A percentile compares a stretch with the other conserved stretches of the same genome.
phyloP scores from a whole-genome alignment of 2,888 invertebrate genomes.

The Cosmopolites sordidus region DNA sequence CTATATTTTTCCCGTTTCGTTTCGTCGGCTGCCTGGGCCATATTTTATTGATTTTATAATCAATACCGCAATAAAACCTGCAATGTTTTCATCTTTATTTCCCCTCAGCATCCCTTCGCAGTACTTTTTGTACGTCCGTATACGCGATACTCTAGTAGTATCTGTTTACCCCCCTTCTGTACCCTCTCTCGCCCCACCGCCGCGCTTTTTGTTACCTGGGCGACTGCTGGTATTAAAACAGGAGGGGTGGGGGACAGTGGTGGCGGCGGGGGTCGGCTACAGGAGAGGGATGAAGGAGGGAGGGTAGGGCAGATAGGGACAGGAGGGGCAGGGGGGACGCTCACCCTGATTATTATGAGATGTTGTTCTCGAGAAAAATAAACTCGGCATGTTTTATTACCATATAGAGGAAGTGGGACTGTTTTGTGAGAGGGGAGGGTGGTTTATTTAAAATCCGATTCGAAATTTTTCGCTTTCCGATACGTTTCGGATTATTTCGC shows the following conservation, averaged over 20 bases:
- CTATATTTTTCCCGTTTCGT: constrained; percentile 50
- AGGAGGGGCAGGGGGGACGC: neutral
- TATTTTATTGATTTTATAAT: constrained; percentile 54
- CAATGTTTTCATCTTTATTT: constrained; percentile 53
- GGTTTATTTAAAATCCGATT: constrained; percentile 1
- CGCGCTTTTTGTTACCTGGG: constrained; percentile 27
- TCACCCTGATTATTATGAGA: constrained; percentile 18
- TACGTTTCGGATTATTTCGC: neutral
- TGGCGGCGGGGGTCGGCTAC: too few relatives aligned
- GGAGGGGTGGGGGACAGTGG: neutral
- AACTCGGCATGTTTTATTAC: constrained; percentile 16
- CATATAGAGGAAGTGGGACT: constrained; percentile 3
- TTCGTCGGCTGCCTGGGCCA: constrained; percentile 41
- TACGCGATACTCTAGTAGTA: constrained; percentile 24
- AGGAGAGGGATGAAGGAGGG: neutral
- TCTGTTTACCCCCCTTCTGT: constrained; percentile 22
- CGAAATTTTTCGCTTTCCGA: neutral
- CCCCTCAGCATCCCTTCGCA: constrained; percentile 43
- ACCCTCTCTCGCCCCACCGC: neutral
- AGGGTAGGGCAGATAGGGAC: neutral
- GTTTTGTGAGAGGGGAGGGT: neutral
- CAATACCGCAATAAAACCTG: constrained; percentile 54
- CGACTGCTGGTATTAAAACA: constrained; percentile 16
- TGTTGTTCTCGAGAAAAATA: constrained; percentile 20
- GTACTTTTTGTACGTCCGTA: constrained; percentile 25